Evolutionary conservation across 2,113 vertebrate genomes (phyloP), one percentile per base, ranked within the genome.

Genomic region (Onychostoma macrolepis): DNA sequence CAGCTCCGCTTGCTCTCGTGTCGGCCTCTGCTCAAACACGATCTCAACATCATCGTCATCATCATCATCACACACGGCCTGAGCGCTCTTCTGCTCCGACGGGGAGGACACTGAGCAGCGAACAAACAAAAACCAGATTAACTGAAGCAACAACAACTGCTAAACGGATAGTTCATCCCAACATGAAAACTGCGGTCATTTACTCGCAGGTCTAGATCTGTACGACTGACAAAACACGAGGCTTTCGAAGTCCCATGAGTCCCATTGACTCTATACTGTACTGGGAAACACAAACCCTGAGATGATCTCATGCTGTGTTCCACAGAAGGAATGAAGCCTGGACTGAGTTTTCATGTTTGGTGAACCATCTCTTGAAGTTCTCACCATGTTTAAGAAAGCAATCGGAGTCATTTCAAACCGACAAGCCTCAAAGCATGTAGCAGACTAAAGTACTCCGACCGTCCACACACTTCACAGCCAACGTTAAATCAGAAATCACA

Each of bases 11-110:
- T 99, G 98, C 65, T 97, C 96, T 89, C 93, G 89, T 1, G 96
- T 98, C 2, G 98, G 97, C n/a, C 93, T 96, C 48, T 94, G 91
- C 88, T 97, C 97, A 0, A 96, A 99, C 21, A 99, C 92, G 74
- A 99, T 91, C 58, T 96, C 48, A 53, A 99, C 91, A 6, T 97
- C 96, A 2, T 94, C 93, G 28, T 92, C 92, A 0, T 28, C 78
- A 21, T 38, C 19, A 3, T 83, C 80, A 28, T 58, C 43, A 24
- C 38, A 30, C 86, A 28, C 4, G 4, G 2, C 43, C 15, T 11
- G 10, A n/a, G 41, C 2, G 12, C 41, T 75, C 72, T 26, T 75
- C 41, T 75, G 41, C 24, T 26, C n/a, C 6, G 11, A 45, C 21
- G 17, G 26, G 3, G 48, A 5, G 11, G 7, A 79, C 13, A 33